Base-by-base conservation (phyloP, 2,113 vertebrate species). In the Zootoca vivipara region DNA sequence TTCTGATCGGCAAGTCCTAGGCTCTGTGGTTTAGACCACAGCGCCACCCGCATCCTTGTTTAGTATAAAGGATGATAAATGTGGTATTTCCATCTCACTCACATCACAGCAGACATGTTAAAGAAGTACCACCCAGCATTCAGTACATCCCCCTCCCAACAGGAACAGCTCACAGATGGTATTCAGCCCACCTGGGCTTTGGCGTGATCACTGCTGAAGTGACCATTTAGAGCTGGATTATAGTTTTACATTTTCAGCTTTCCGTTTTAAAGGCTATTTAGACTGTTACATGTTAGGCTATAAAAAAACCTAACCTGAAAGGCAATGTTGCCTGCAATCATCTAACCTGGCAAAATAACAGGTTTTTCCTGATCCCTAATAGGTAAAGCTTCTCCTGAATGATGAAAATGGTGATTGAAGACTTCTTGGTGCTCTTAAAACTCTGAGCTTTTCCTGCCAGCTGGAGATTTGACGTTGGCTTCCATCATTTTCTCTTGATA, bases 201-300 rank as follows among this genome's bases (percentile, higher is more conserved):
- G 91, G 90, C 88, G 88, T 92, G 92, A 95, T 96, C 90, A 89
- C 96, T 96, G 96, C 90, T 95, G 91, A 97, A 96, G 97, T 96
- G 96, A 95, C 94, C 95, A 92, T 93, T 92, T 91, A 86, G 7
- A 69, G 88, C 85, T 89, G 93, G 92, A 95, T 97, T 96, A 96
- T 90, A 78, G 38, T 92, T 97, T 96, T 95, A 96, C 94, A 95
- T 96, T 97, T 96, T 94, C 95, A 96, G 95, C 95, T 97, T 93
- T 89, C 85, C 95, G 94, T 94, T 96, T 97, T 94, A 96, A 95
- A 93, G 93, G 93, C 92, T 94, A 95, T 96, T 96, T 96, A 93
- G 90, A 93, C 94, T 92, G 86, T 93, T 95, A 96, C 95, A 92
- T 7, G 6, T 94, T 92, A 92, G 89, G 92, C 95, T 94, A 96